Conservation (phyloP, 2,888 invertebrate species). For the Apamea crenata region DNA sequence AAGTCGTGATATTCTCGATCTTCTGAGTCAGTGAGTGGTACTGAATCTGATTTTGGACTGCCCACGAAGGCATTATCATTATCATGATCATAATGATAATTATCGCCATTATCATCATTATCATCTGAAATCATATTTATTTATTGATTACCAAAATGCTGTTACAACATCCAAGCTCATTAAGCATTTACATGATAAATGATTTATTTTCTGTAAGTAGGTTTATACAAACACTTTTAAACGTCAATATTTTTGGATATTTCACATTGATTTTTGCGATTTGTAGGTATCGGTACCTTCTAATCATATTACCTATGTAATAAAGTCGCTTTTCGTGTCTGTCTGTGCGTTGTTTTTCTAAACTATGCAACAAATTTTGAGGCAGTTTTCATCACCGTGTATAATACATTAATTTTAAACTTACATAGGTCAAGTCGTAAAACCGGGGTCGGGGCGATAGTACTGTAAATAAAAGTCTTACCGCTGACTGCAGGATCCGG, state of each 20-base stretch:
- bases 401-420: background rate
- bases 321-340: background rate
- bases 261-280: background rate
- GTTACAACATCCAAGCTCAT: too few relatives aligned
- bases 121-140: background rate
- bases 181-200: background rate
- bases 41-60: background rate
- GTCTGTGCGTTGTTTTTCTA: background rate
- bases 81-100: background rate
- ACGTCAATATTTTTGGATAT: too few relatives aligned
- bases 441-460: background rate
- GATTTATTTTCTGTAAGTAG: too few relatives aligned
- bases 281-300: background rate
- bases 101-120: too few relatives aligned
- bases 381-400: background rate
- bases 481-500: background rate
- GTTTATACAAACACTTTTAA: too few relatives aligned
- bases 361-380: background rate
- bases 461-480: background rate
- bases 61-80: rapidly evolving
- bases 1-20: background rate
- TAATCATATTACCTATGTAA: background rate
- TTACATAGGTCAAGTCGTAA: background rate
- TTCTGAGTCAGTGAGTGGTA: background rate
- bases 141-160: background rate